A percentile compares a stretch with the other conserved stretches of the same genome.
phyloP scores from a whole-genome alignment of 2,113 vertebrate species.

The Zeus faber region DNA sequence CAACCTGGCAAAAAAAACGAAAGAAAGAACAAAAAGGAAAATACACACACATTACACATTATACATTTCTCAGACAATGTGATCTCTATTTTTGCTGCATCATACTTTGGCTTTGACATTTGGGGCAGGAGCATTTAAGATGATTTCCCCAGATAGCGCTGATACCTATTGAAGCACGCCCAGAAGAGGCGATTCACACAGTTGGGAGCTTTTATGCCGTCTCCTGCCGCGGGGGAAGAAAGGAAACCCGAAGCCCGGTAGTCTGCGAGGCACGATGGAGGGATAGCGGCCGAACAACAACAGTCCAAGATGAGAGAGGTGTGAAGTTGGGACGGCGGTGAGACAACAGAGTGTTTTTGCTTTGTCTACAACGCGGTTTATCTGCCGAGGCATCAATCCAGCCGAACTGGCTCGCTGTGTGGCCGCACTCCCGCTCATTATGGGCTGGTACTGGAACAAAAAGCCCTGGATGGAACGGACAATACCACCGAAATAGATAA shows the following conservation, averaged over 20 bases:
- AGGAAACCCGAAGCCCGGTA: not conserved
- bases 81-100: constrained; percentile 30
- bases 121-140: constrained; percentile 44
- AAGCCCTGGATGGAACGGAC: constrained; percentile 31
- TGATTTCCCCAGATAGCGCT: constrained; percentile 41
- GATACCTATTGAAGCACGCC: constrained; percentile 35
- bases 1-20: constrained; percentile 32
- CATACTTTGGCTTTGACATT: constrained; percentile 42
- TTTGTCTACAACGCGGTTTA: not conserved
- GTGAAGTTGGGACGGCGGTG: not conserved
- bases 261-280: too few relatives aligned
- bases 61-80: constrained; percentile 22
- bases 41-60: constrained; percentile 8
- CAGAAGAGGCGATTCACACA: not conserved
- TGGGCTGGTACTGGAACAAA: constrained; percentile 21
- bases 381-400: not conserved
- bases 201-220: not conserved
- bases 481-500: constrained; percentile 41
- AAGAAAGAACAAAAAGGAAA: not conserved
- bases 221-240: not conserved
- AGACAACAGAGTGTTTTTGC: constrained; percentile 1
- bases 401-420: constrained; percentile 49
- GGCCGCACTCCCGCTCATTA: constrained; percentile 29
- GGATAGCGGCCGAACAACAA: not conserved
- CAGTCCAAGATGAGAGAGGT: not conserved